Base-by-base conservation (phyloP, 2,113 vertebrate species). In the Cheirogaleus medius region DNA sequence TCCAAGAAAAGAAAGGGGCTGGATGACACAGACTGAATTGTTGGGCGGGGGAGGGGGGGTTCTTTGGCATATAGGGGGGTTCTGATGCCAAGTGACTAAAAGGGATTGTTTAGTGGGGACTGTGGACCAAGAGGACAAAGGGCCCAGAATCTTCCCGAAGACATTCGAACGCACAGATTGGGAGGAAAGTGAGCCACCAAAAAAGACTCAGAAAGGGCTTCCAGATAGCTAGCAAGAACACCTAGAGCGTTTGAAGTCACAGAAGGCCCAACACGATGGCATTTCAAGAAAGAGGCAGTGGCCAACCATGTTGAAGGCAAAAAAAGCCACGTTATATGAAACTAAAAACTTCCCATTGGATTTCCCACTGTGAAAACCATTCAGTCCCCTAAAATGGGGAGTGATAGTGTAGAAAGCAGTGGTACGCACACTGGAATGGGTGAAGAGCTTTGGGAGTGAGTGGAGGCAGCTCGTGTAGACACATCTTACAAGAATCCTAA, bases 141-240 rank as follows among this genome's bases (percentile, higher is more conserved):
- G 4, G 3, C 17, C 2, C 1, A 8, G 5, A 13, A n/a, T 82
- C 1, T 32, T 42, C 21, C 25, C 23, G 9, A 32, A 77, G 37
- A 60, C 25, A 29, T 10, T 80, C 3, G 77, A 74, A 34, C 12
- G 20, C 15, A 27, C 6, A 69, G 29, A 54, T 47, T 15, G 5
- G 34, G 8, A 87, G 32, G 15, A 63, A 17, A 66, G 66, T 21
- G 15, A 71, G 5, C 5, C n/a, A 84, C 25, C 8, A 11, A 47
- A 58, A 89, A 84, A 60, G 27, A 39, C 54, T 58, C 74, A 18
- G 21, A 11, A 63, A 20, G 21, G 7, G 6, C 58, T 69, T 86
- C 77, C 44, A 58, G 47, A 23, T 14, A 52, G 29, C 10, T 44
- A 39, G 44, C 27, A 60, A 80, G 69, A 93, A 52, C 47, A 87